Conservation (phyloP, 2,113 vertebrate genomes). For the Sceloporus undulatus region DNA sequence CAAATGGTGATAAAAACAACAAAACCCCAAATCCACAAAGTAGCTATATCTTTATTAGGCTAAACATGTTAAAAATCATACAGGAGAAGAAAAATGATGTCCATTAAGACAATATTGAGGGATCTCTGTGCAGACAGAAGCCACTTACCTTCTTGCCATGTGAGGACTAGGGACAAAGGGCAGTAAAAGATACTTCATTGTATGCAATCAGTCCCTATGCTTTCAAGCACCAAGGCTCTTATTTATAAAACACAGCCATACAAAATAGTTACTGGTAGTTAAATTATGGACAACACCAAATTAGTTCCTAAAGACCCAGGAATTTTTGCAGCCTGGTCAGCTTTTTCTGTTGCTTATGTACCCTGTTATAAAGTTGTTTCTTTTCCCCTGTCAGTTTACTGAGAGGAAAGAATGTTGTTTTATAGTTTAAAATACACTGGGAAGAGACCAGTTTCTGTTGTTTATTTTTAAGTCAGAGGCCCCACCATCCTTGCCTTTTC, state of each 20-base stretch:
- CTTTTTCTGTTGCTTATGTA: not conserved
- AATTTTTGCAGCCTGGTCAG: not conserved
- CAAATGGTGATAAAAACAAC: not conserved
- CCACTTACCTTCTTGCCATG: too few relatives aligned
- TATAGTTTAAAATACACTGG: constrained; percentile 22
- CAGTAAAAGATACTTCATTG: not conserved
- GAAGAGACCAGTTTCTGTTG: not conserved
- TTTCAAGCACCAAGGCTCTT: not conserved
- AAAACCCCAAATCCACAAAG: too few relatives aligned
- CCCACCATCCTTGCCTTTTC: constrained; percentile 5
- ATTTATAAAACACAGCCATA: not conserved
- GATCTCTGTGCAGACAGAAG: too few relatives aligned
- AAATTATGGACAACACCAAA: not conserved
- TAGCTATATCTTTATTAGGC: too few relatives aligned
- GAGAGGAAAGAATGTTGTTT: constrained; percentile 21
- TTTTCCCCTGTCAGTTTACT: not conserved
- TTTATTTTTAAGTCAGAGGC: not conserved
- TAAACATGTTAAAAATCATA: too few relatives aligned
- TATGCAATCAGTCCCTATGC: not conserved
- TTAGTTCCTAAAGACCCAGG: not conserved
- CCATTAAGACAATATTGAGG: too few relatives aligned
- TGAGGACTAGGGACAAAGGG: too few relatives aligned
- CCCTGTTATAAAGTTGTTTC: not conserved
- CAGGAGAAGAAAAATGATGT: too few relatives aligned
- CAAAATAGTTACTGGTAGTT: not conserved